These are phyloP conservation scores for Leptogaster cylindrica DNA, from an alignment of 2,888 invertebrate genomes.

Conservation along the genomic window DNA sequence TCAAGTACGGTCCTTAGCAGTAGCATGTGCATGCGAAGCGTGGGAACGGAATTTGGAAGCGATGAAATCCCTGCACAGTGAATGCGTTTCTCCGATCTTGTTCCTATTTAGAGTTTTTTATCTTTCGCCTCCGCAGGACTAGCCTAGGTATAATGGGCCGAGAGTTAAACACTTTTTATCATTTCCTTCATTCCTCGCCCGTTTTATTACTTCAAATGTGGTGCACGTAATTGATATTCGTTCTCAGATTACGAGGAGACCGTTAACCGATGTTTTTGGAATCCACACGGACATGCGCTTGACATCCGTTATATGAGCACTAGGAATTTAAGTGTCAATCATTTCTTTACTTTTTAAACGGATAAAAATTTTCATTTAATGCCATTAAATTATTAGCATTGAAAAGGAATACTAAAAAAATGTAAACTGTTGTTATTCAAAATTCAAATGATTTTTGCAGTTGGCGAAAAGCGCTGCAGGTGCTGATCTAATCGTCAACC, in stretches of 20 bases:
- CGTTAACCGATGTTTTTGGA: too few relatives aligned
- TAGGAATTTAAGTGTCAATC: too few relatives aligned
- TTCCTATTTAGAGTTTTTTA: constrained; percentile 6
- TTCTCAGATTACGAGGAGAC: background rate
- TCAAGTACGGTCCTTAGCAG: background rate
- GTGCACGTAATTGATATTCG: background rate
- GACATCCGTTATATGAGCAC: too few relatives aligned
- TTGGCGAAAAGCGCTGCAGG: too few relatives aligned
- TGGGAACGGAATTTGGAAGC: constrained; percentile 9
- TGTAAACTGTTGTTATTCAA: too few relatives aligned
- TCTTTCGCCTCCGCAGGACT: background rate
- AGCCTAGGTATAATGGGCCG: background rate
- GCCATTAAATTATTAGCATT: too few relatives aligned
- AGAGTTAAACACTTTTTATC: background rate
- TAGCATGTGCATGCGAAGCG: background rate
- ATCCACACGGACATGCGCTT: too few relatives aligned
- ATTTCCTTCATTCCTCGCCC: background rate
- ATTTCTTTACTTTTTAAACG: too few relatives aligned
- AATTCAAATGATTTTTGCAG: too few relatives aligned
- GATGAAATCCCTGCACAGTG: background rate
- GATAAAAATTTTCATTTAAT: too few relatives aligned
- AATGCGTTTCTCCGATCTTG: background rate
- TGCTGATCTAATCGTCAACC: too few relatives aligned
- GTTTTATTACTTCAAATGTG: background rate
- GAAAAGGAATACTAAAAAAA: too few relatives aligned